Conservation (phyloP, 2,888 invertebrate species). For the Aphodius granarius region DNA sequence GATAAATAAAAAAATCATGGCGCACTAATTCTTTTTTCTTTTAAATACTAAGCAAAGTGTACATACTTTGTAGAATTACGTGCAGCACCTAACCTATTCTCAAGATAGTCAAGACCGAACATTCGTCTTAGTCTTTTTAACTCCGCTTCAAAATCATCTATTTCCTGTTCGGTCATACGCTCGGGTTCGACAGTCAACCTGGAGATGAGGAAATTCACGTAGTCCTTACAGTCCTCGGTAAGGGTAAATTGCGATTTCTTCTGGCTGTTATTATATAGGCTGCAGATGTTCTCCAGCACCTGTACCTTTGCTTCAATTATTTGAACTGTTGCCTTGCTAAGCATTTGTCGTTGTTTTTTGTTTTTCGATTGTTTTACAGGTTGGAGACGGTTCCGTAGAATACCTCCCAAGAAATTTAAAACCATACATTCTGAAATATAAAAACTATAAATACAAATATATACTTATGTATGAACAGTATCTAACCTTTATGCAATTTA, state of each 20-base stretch:
- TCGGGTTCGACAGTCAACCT: slow-evolving; percentile 32
- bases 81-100: not conserved
- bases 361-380: slow-evolving; percentile 19
- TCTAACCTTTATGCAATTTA: not conserved
- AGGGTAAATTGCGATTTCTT: slow-evolving; percentile 5
- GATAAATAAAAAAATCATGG: too few relatives aligned
- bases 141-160: slow-evolving; percentile 44
- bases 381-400: slow-evolving; percentile 13
- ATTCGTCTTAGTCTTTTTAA: slow-evolving; percentile 42
- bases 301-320: slow-evolving; percentile 35
- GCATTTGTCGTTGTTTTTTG: slow-evolving; percentile 25
- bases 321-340: slow-evolving; percentile 31
- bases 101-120: slow-evolving; percentile 35
- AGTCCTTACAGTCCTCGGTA: slow-evolving; percentile 4
- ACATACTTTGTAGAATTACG: slow-evolving; percentile 14
- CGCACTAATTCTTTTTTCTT: too few relatives aligned
- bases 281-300: slow-evolving; percentile 34
- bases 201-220: slow-evolving; percentile 36
- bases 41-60: slow-evolving; percentile 16
- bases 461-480: not conserved
- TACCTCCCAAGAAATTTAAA: not conserved
- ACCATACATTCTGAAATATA: not conserved
- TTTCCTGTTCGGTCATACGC: slow-evolving; percentile 44
- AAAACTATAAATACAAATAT: not conserved
- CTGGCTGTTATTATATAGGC: slow-evolving; percentile 24